Conservation (phyloP, 2,888 invertebrate species). For the Mythimna loreyi region DNA sequence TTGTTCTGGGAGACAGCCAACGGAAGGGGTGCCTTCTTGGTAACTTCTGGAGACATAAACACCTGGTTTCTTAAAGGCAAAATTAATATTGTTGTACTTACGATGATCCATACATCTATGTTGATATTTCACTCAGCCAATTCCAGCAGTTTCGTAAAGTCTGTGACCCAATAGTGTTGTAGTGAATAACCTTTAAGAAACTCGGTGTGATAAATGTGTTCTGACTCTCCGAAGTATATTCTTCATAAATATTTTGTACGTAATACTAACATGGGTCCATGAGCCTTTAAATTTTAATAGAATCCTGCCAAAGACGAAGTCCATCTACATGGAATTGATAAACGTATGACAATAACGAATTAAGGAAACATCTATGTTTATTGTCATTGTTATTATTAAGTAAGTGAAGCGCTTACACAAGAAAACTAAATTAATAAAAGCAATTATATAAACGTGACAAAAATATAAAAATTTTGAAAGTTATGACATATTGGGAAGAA, state of each 20-base stretch:
- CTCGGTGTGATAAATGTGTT: neutral
- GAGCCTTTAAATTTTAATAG: slow-evolving; percentile 55
- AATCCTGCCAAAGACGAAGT: slow-evolving; percentile 73
- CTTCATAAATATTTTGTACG: slow-evolving; percentile 15
- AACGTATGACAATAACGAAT: slow-evolving; percentile 74
- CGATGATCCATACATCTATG: neutral
- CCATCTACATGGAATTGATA: slow-evolving; percentile 67
- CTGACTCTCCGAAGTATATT: slow-evolving; percentile 16
- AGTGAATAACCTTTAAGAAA: neutral
- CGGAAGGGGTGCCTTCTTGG: neutral
- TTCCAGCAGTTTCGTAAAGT: neutral
- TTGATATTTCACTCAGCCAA: neutral
- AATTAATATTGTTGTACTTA: neutral
- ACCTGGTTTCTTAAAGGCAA: neutral
- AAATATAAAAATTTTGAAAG: slow-evolving; percentile 1
- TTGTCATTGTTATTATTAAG: slow-evolving; percentile 57
- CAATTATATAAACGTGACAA: slow-evolving; percentile 19
- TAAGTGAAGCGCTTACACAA: slow-evolving; percentile 32
- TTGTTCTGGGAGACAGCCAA: neutral
- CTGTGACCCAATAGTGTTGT: neutral
- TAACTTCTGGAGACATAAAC: neutral
- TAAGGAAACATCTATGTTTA: slow-evolving; percentile 56
- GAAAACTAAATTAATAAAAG: slow-evolving; percentile 20
- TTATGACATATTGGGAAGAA: slow-evolving; percentile 20
- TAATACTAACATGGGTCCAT: slow-evolving; percentile 35